Conservation (phyloP, 2,888 invertebrate species). For the Rapana venosa region DNA sequence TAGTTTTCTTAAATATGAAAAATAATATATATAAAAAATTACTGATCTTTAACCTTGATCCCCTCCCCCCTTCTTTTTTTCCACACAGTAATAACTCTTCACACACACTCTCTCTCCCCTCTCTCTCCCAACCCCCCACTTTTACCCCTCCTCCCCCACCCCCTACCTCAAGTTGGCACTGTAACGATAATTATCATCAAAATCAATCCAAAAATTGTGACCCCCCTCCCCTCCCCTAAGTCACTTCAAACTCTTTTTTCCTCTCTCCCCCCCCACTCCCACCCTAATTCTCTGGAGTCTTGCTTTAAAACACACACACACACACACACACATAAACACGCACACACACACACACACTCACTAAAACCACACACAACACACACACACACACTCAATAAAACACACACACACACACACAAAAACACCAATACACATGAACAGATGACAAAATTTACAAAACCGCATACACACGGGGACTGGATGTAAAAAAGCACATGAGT, state of each 20-base stretch:
- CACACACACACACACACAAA: neutral
- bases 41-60: too few relatives aligned
- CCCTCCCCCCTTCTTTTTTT: too few relatives aligned
- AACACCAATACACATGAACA: too few relatives aligned
- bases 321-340: slow-evolving; percentile 14
- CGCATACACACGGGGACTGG: too few relatives aligned
- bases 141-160: neutral
- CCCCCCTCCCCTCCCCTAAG: neutral
- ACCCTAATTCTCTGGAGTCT: neutral
- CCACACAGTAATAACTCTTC: neutral
- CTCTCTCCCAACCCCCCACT: neutral
- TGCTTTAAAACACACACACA: neutral
- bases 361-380: neutral
- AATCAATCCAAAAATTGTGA: neutral
- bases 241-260: neutral
- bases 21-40: too few relatives aligned
- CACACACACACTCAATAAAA: too few relatives aligned
- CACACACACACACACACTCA: neutral
- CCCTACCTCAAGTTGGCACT: neutral
- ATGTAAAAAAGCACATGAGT: too few relatives aligned
- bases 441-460: too few relatives aligned
- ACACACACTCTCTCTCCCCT: neutral
- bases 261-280: neutral
- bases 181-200: slow-evolving; percentile 5
- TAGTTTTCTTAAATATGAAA: too few relatives aligned